Conservation (phyloP, 1,140 invertebrate species). For the Bicyclus anynana region DNA sequence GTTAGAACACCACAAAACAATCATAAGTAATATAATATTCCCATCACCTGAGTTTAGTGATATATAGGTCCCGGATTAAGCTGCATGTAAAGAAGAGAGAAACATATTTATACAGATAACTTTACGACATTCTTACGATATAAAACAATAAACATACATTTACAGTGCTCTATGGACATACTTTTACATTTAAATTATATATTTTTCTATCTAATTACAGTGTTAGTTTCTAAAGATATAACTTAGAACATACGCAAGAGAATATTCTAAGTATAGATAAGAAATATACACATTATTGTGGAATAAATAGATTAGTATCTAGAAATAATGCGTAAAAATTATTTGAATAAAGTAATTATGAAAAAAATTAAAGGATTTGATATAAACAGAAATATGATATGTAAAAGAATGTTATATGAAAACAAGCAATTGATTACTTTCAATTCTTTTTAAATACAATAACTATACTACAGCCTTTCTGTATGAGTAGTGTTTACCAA, state of each 20-base stretch:
- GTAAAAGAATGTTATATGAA: no score
- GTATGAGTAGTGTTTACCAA: no score
- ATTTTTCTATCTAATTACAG: conserved; percentile 11
- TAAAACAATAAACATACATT: conserved; percentile 4
- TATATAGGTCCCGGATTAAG: conserved; percentile 78
- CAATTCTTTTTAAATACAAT: no score
- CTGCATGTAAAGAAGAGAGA: conserved; percentile 76
- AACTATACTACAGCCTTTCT: no score
- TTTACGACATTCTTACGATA: conserved; percentile 8
- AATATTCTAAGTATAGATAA: no score
- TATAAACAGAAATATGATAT: no score
- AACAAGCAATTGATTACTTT: no score
- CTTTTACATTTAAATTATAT: conserved; percentile 2
- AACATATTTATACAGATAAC: conserved; percentile 54
- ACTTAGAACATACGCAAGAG: conserved; percentile 9
- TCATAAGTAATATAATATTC: conserved; percentile 60
- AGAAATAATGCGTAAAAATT: no score
- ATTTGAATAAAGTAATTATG: no score
- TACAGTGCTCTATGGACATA: neutral
- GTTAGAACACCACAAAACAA: conserved; percentile 32
- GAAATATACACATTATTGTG: no score
- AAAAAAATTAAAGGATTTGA: no score
- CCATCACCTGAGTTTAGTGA: conserved; percentile 77
- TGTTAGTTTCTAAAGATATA: conserved; percentile 13
- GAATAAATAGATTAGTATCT: no score